A percentile compares a stretch with the other conserved stretches of the same genome.
phyloP scores from a whole-genome alignment of 2,113 vertebrate genomes.

The Aspidoscelis tigris region DNA sequence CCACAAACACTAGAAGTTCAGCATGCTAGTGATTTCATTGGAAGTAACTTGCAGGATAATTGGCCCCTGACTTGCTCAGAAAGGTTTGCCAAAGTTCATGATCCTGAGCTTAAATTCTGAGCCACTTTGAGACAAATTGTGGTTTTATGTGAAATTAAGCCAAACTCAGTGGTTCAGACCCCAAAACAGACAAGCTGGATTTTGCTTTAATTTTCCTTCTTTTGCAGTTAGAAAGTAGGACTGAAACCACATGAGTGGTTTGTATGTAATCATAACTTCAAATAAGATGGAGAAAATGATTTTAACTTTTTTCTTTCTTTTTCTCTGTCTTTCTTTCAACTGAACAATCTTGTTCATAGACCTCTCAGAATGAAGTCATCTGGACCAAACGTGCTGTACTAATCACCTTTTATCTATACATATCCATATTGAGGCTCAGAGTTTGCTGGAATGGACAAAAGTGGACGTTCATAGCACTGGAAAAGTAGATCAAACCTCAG shows the following conservation, averaged over 20 bases:
- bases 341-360: not conserved
- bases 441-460: too few species aligned
- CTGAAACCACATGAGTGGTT: slow-evolving; percentile 26
- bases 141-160: slow-evolving; percentile 37
- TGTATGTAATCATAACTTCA: slow-evolving; percentile 18
- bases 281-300: not conserved
- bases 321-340: not conserved
- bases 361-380: accelerated
- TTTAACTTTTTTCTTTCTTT: not conserved
- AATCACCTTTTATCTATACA: too few species aligned
- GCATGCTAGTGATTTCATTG: not conserved
- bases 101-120: slow-evolving; percentile 33
- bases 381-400: not conserved
- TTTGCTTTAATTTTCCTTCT: not conserved
- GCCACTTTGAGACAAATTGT: slow-evolving; percentile 26
- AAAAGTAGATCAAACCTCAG: too few species aligned
- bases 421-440: too few species aligned
- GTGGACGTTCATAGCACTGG: too few species aligned
- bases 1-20: slow-evolving; percentile 16
- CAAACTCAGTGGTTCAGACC: slow-evolving; percentile 15
- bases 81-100: slow-evolving; percentile 32
- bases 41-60: slow-evolving; percentile 25
- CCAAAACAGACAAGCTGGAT: slow-evolving; percentile 19
- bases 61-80: slow-evolving; percentile 16
- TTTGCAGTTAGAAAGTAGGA: slow-evolving; percentile 24